Percentiles rank a stretch among this genome's conserved stretches.
phyloP scores from a whole-genome alignment of 2,797 vertebrate species.

The Hippoglossus hippoglossus region DNA sequence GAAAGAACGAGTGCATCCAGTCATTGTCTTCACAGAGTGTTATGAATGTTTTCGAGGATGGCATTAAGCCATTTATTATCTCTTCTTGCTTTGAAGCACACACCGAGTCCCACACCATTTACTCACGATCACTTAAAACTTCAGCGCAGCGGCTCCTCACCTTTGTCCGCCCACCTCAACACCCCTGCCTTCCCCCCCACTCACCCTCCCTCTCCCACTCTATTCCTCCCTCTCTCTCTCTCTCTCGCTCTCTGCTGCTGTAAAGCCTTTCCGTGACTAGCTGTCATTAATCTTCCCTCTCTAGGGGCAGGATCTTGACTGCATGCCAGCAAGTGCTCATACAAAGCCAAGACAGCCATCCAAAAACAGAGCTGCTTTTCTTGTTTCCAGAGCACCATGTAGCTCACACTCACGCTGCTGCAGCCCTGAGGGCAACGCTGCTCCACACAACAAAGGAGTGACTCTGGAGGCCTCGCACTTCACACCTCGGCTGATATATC shows the following conservation, averaged over 20 bases:
- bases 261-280: constrained; percentile 87
- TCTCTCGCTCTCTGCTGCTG: constrained; percentile 59
- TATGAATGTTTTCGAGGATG: constrained; percentile 33
- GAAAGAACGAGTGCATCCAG: constrained; percentile 23
- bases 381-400: constrained; percentile 74
- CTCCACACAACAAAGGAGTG: constrained; percentile 64
- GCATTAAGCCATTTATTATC: constrained; percentile 33
- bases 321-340: constrained; percentile 76
- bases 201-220: constrained; percentile 40
- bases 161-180: constrained; percentile 33
- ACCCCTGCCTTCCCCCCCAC: neutral
- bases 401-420: constrained; percentile 60
- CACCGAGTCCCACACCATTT: constrained; percentile 42
- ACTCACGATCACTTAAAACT: constrained; percentile 40
- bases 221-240: constrained; percentile 17
- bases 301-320: constrained; percentile 85
- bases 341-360: constrained; percentile 82
- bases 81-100: constrained; percentile 12
- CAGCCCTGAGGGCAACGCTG: constrained; percentile 59
- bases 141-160: constrained; percentile 38
- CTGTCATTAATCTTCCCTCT: constrained; percentile 88
- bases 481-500: constrained; percentile 51
- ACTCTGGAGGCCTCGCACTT: constrained; percentile 50
- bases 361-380: constrained; percentile 81
- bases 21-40: constrained; percentile 40